A percentile compares a stretch with the other conserved stretches of the same genome.
Evolutionary conservation across 2,888 invertebrate genomes (phyloP).

Genomic region (Gortyna flavago): DNA sequence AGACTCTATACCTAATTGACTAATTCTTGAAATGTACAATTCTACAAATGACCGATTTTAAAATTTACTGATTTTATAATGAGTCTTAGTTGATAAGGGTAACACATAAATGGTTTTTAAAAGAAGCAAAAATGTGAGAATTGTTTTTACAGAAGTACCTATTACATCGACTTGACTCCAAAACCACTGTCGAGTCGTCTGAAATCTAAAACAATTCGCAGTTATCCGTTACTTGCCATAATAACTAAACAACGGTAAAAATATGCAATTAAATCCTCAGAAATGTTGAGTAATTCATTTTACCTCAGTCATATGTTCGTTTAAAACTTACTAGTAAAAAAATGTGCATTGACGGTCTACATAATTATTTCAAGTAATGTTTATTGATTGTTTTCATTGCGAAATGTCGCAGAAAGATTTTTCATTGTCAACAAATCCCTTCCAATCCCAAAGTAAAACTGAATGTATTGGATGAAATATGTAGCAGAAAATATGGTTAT

Average conservation of each 20-base stretch:
- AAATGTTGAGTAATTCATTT: neutral
- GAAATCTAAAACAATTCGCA: neutral
- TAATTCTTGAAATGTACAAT: too few species aligned
- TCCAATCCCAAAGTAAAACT: neutral
- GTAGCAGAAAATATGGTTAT: neutral
- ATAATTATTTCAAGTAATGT: slow-evolving; percentile 9
- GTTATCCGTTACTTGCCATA: neutral
- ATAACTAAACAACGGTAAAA: neutral
- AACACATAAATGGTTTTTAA: neutral
- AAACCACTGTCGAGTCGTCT: neutral
- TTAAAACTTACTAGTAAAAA: neutral
- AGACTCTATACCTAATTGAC: too few species aligned
- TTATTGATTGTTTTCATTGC: slow-evolving; percentile 10
- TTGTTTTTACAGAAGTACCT: neutral
- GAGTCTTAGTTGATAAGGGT: too few species aligned
- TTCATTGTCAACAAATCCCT: neutral
- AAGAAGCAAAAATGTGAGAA: neutral
- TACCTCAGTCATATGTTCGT: neutral
- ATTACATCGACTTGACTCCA: neutral
- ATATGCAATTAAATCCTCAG: neutral
- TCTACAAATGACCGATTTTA: too few species aligned
- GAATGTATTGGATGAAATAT: neutral
- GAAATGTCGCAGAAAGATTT: neutral
- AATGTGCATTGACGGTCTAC: neutral
- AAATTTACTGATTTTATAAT: too few species aligned